Percentiles rank a stretch among this genome's conserved stretches.
These are phyloP conservation scores for Caenorhabditis sp. DNA, from an alignment of 2,888 invertebrate species.

Conservation along the genomic window DNA sequence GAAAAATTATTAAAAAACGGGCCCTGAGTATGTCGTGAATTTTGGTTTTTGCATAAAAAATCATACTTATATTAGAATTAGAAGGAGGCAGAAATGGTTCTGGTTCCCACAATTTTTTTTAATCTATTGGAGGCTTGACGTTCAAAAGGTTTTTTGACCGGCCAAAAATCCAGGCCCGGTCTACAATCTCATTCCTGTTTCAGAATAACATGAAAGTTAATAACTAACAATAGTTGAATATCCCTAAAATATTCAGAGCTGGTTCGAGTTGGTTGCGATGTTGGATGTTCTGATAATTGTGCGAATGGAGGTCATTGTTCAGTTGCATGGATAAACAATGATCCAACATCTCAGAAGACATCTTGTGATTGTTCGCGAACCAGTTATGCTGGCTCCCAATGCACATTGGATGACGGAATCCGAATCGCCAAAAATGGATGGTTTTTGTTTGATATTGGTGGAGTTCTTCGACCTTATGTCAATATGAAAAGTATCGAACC, in stretches of 20 bases:
- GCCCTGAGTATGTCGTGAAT: too few relatives aligned
- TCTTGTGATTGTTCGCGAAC: constrained; percentile 63
- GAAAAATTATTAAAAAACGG: too few relatives aligned
- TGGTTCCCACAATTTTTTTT: too few relatives aligned
- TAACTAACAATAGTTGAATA: too few relatives aligned
- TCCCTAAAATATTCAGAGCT: constrained; percentile 34
- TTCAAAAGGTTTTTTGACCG: too few relatives aligned
- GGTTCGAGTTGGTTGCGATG: constrained; percentile 56
- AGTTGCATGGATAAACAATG: constrained; percentile 60
- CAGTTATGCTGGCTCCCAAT: constrained; percentile 57
- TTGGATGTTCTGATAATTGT: constrained; percentile 57
- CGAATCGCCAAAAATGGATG: constrained; percentile 38
- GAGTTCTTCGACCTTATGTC: constrained; percentile 32
- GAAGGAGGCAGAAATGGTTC: too few relatives aligned
- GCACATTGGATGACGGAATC: constrained; percentile 51
- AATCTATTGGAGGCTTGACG: too few relatives aligned
- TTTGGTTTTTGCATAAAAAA: too few relatives aligned
- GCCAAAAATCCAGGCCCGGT: too few relatives aligned
- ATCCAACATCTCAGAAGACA: constrained; percentile 46
- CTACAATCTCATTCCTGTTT: too few relatives aligned
- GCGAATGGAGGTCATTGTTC: constrained; percentile 65
- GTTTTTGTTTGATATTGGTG: constrained; percentile 52
- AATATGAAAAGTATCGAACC: constrained; percentile 18
- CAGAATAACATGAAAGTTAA: too few relatives aligned
- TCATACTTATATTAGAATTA: too few relatives aligned